Evolutionary conservation across 2,113 vertebrate genomes (phyloP).

Genomic region (Sphaerodactylus townsendi): DNA sequence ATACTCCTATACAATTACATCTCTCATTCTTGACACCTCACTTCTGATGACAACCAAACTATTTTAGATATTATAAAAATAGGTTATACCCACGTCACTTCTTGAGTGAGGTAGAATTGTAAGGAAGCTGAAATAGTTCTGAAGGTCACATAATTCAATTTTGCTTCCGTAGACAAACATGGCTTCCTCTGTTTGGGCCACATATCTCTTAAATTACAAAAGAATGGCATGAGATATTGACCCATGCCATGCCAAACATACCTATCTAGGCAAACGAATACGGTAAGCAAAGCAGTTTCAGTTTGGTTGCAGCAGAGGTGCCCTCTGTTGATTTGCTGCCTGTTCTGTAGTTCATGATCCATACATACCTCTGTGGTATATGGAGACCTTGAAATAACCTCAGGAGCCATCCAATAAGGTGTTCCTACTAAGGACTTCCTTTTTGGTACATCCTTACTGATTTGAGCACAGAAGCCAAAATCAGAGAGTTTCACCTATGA

Average conservation of each 20-base stretch:
- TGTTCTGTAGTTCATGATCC: not conserved
- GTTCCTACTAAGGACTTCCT: conserved; percentile 96
- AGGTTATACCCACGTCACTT: not conserved
- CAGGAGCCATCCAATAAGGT: conserved; percentile 99
- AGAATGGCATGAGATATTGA: not conserved
- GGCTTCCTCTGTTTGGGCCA: no score
- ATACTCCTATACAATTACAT: no score
- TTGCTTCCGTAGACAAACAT: not conserved
- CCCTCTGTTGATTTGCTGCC: not conserved
- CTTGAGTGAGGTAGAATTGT: not conserved
- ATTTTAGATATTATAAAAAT: no score
- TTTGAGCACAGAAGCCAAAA: conserved; percentile 98
- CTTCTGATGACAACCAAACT: no score
- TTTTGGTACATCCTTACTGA: conserved; percentile 97
- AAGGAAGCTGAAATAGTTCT: not conserved
- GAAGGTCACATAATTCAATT: not conserved
- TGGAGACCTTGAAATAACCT: conserved; percentile 94
- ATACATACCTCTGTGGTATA: conserved; percentile 91
- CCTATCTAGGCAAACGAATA: not conserved
- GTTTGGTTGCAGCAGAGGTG: not conserved
- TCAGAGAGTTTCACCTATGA: conserved; percentile 95
- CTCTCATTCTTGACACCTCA: no score
- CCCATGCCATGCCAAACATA: not conserved
- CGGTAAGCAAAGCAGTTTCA: not conserved
- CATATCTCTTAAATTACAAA: not conserved